Evolutionary conservation across 1,140 invertebrate genomes (phyloP), one percentile per base, ranked within the genome.

Genomic region (Brachionus asplanchnoidis): DNA sequence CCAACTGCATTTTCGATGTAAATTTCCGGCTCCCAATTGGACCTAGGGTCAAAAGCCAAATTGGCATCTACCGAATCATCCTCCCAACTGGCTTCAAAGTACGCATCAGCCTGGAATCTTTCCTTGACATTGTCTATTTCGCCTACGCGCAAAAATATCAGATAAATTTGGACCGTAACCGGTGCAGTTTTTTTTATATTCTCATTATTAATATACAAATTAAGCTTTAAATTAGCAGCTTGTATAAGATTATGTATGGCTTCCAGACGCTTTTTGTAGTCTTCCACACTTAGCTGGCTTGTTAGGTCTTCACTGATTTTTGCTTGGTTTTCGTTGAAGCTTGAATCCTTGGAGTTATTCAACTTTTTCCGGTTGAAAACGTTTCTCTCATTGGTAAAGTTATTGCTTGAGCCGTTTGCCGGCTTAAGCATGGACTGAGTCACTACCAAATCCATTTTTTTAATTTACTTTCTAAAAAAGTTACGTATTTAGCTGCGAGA

Each of bases 101-200:
- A 68, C 7, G 40, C 40, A 20, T 84, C 60, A 17, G 82, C 82
- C 68, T 84, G 82, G 70, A 68, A 84, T 46, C 60, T 26, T 44
- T 84, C 82, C 20, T 84, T 84, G 26, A 84, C 60, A 32, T 68
- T 84, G 36, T 84, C 82, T 28, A 84, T 84, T 84, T 84, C 82
- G n/a, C 82, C 82, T 0, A 84, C 60, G 11, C 82, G 40, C 28
- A 84, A 23, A 73, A 84, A 84, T 28, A 84, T 84, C 11, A 84
- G 11, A 70, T 68, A 68, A 17, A 84, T 26, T 23, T 84, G 60
- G 14, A 84, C 82, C 26, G 65, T 82, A n/a, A 82, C 53, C 26
- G 53, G 79, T 20, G 14, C 20, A 28, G 36, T 12, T 26, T 82
- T 82, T 82, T 82, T 82, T 26, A 82, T 66, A 68, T 68, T 82